A percentile compares a stretch with the other conserved stretches of the same genome.
Evolutionary conservation across 2,797 vertebrate species (phyloP).

Genomic region (Sciurus vulgaris): DNA sequence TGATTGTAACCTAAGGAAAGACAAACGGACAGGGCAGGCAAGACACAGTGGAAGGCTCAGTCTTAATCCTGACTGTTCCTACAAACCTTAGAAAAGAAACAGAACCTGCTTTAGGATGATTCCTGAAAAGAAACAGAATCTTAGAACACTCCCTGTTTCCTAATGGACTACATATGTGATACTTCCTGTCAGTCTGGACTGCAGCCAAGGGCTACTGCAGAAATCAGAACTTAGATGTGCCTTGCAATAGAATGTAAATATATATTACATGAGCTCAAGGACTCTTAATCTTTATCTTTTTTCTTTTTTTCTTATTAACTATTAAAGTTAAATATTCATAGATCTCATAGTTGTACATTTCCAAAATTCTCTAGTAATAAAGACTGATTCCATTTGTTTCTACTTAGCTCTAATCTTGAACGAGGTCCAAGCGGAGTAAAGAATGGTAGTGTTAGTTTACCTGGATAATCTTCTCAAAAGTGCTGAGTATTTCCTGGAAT

Average conservation of each 20-base stretch:
- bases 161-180: not conserved
- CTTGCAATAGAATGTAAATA: not conserved
- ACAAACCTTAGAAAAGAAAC: not conserved
- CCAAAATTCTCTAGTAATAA: constrained; percentile 35
- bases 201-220: not conserved
- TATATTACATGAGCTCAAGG: not conserved
- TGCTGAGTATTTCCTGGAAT: constrained; percentile 61
- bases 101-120: not conserved
- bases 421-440: not conserved
- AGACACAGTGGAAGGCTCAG: not conserved
- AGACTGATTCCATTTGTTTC: constrained; percentile 64
- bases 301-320: not conserved
- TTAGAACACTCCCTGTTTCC: not conserved
- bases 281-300: not conserved
- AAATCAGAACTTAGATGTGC: not conserved
- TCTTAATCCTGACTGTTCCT: not conserved
- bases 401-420: constrained; percentile 43
- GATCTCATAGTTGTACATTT: not conserved
- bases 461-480: constrained; percentile 63
- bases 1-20: not conserved
- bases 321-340: not conserved
- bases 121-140: not conserved
- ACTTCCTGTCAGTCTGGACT: fast-evolving
- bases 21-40: not conserved
- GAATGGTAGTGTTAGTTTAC: constrained; percentile 52